Evolutionary conservation across 2,888 invertebrate genomes (phyloP).

Genomic region (Drosophila longiperda): DNA sequence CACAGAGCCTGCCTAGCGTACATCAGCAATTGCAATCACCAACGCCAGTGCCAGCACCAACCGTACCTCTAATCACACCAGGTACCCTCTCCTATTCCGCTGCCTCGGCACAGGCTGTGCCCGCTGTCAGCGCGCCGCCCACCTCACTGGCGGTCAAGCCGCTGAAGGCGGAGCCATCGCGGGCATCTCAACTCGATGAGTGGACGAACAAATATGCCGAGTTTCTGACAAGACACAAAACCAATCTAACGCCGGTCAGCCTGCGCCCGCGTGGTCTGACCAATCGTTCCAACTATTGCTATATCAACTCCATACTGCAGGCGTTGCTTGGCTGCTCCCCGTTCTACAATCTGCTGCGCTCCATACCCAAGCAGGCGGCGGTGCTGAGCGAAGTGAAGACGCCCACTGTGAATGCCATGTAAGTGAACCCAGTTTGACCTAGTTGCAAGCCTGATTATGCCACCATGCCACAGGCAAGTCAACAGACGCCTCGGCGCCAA

Average conservation of each 20-base stretch:
- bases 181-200: conserved; percentile 79
- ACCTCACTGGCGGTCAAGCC: conserved; percentile 61
- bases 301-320: conserved; percentile 97
- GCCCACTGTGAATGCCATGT: conserved; percentile 97
- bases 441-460: conserved; percentile 13
- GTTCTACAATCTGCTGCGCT: conserved; percentile 95
- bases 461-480: conserved; percentile 77
- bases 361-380: conserved; percentile 89
- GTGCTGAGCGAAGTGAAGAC: conserved; percentile 88
- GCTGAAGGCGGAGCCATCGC: conserved; percentile 51
- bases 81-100: conserved; percentile 84
- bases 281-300: conserved; percentile 98
- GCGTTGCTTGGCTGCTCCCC: conserved; percentile 97
- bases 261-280: conserved; percentile 95
- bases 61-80: conserved; percentile 77
- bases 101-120: conserved; percentile 84
- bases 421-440: conserved; percentile 63
- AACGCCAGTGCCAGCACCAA: conserved; percentile 68
- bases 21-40: conserved; percentile 69
- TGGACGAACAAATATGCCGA: conserved; percentile 87
- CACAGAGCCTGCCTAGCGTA: conserved; percentile 47
- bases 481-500: conserved; percentile 76
- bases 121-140: conserved; percentile 42
- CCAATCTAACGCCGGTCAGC: conserved; percentile 92
- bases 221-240: conserved; percentile 90